These are phyloP conservation scores for Phenganax subtilis DNA, from an alignment of 92 coral and sea anemone genomes.

Conservation along the genomic window DNA sequence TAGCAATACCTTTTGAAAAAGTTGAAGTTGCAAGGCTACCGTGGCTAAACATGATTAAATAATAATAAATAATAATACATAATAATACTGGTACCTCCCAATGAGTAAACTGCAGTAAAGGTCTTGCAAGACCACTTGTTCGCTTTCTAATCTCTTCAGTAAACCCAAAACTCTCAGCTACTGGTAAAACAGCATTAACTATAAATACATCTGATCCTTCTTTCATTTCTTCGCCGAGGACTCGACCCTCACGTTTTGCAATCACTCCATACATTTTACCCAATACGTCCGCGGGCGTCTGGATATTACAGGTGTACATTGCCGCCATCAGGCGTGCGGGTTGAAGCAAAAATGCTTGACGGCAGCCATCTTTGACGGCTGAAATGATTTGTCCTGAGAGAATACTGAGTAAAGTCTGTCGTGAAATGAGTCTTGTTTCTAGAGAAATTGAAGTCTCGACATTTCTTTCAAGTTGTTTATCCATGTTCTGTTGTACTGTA, in stretches of 20 bases:
- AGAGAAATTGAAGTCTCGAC: background rate
- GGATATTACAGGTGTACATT: constrained; percentile 97
- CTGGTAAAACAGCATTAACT: constrained; percentile 93
- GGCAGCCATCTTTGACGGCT: constrained; percentile 95
- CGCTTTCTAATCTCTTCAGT: constrained; percentile 91
- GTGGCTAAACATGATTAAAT: too few species aligned
- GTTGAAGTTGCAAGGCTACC: too few species aligned
- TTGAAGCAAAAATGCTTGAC: constrained; percentile 85
- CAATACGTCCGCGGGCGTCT: constrained; percentile 90
- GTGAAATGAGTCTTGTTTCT: background rate
- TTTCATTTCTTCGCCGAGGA: constrained; percentile 86
- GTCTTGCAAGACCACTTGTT: constrained; percentile 94
- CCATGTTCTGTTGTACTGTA: background rate
- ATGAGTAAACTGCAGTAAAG: constrained; percentile 89
- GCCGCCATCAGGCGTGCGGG: constrained; percentile 98
- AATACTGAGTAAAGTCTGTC: constrained; percentile 54
- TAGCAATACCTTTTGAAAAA: too few species aligned
- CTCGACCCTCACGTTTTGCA: constrained; percentile 89
- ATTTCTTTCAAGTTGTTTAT: background rate
- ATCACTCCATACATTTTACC: constrained; percentile 98
- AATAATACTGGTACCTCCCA: constrained; percentile 74
- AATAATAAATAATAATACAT: too few species aligned
- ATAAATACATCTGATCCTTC: constrained; percentile 96
- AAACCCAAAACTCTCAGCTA: constrained; percentile 97
- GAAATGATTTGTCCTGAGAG: constrained; percentile 96